These are phyloP conservation scores for Diadema setosum DNA, from an alignment of 35 echinoderm and acorn worm species.

Conservation along the genomic window DNA sequence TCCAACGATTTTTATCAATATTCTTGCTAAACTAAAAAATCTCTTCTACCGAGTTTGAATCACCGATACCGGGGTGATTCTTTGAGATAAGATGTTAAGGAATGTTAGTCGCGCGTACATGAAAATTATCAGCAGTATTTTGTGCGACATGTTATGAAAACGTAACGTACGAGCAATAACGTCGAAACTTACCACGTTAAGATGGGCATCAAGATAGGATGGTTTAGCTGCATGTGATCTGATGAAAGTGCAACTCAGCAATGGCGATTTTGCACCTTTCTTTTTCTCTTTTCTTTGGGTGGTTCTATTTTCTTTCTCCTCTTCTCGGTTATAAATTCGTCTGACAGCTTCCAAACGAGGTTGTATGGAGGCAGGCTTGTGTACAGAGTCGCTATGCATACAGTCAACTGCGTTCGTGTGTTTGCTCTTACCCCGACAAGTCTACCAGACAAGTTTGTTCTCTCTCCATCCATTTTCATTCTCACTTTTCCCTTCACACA, in stretches of 20 bases:
- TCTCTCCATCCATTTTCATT: conserved; percentile 20
- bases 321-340: conserved; percentile 15
- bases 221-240: background rate
- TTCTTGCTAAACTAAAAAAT: background rate
- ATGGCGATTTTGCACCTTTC: conserved; percentile 28
- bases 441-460: conserved; percentile 26
- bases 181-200: background rate
- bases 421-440: conserved; percentile 22
- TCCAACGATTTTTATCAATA: background rate
- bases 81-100: too few relatives aligned
- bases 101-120: too few relatives aligned
- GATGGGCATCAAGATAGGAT: background rate
- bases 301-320: conserved; percentile 12
- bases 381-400: conserved; percentile 31
- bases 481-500: background rate
- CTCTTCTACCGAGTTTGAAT: too few relatives aligned
- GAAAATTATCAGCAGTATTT: too few relatives aligned
- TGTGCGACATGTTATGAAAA: background rate
- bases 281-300: conserved; percentile 16
- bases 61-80: too few relatives aligned
- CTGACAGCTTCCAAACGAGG: conserved; percentile 1
- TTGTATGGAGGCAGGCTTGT: background rate
- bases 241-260: background rate
- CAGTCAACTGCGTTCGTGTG: background rate
- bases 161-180: background rate